Percentiles rank a stretch among this genome's conserved stretches.
phyloP scores from a whole-genome alignment of 2,888 invertebrate genomes.

The Nephrotoma flavescens region DNA sequence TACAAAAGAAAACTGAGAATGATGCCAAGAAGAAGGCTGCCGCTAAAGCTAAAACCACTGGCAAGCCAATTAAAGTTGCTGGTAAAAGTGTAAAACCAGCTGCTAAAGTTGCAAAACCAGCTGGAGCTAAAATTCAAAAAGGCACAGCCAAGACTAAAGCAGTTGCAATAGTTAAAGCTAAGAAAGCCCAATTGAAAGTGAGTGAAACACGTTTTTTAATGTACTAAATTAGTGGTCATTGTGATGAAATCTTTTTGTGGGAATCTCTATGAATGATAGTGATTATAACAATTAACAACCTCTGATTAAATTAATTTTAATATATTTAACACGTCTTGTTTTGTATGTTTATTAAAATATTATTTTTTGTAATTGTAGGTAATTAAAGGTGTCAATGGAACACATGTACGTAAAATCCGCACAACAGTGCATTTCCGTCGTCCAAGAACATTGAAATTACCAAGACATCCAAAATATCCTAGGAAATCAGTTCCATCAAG shows the following conservation, averaged over 20 bases:
- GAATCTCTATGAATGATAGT: conserved; percentile 40
- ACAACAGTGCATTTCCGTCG: conserved; percentile 92
- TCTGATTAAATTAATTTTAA: conserved; percentile 16
- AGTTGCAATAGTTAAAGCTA: conserved; percentile 54
- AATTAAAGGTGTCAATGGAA: conserved; percentile 82
- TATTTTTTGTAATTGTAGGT: conserved; percentile 39
- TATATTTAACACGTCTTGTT: not conserved
- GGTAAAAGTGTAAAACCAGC: conserved; percentile 14
- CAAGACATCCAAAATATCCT: conserved; percentile 87
- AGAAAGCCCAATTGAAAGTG: conserved; percentile 77
- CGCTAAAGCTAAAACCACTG: conserved; percentile 30
- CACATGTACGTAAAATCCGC: conserved; percentile 76
- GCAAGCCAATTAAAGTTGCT: conserved; percentile 18
- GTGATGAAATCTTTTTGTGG: conserved; percentile 36
- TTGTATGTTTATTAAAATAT: not conserved
- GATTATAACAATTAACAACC: conserved; percentile 22
- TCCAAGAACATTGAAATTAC: conserved; percentile 83
- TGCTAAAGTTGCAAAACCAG: conserved; percentile 24
- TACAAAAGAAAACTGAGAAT: conserved; percentile 9
- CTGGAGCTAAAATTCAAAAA: conserved; percentile 38
- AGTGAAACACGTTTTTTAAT: conserved; percentile 12
- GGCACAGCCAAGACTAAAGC: conserved; percentile 39
- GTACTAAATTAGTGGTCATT: conserved; percentile 10
- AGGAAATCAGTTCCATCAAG: conserved; percentile 87
- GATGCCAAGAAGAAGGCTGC: conserved; percentile 30